Evolutionary conservation across 2,888 invertebrate genomes (phyloP).

Genomic region (Lasioglossum leucozonium): DNA sequence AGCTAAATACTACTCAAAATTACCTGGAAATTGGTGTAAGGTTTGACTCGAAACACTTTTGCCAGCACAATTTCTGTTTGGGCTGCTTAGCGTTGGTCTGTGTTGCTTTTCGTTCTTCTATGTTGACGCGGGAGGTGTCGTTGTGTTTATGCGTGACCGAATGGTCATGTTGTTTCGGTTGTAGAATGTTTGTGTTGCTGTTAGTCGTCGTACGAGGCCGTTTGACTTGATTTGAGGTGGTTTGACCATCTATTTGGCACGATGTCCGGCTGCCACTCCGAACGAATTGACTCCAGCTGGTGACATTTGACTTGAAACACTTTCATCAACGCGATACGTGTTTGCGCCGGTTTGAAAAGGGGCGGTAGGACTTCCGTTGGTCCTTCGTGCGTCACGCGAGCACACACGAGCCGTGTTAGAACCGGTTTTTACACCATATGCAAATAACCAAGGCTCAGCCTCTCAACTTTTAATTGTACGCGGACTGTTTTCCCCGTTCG

Average conservation of each 20-base stretch:
- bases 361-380: not conserved
- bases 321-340: not conserved
- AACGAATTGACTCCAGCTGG: not conserved
- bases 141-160: not conserved
- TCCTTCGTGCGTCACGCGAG: conserved; percentile 70
- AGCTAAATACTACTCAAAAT: not conserved
- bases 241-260: not conserved
- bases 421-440: conserved; percentile 64
- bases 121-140: not conserved
- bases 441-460: conserved; percentile 44
- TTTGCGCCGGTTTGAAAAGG: not conserved
- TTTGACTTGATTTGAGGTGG: not conserved
- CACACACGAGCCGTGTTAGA: conserved; percentile 25
- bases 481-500: conserved; percentile 20
- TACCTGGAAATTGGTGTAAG: not conserved
- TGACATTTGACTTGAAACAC: not conserved
- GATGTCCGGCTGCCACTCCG: not conserved
- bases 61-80: not conserved
- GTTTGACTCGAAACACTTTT: not conserved
- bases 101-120: not conserved
- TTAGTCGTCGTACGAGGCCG: not conserved
- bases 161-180: not conserved
- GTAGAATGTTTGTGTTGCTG: not conserved
- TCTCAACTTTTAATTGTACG: conserved; percentile 59
- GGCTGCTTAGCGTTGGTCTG: not conserved